These are phyloP conservation scores for Puffinus mauretanicus DNA, from an alignment of 2,113 vertebrate species.

Conservation along the genomic window DNA sequence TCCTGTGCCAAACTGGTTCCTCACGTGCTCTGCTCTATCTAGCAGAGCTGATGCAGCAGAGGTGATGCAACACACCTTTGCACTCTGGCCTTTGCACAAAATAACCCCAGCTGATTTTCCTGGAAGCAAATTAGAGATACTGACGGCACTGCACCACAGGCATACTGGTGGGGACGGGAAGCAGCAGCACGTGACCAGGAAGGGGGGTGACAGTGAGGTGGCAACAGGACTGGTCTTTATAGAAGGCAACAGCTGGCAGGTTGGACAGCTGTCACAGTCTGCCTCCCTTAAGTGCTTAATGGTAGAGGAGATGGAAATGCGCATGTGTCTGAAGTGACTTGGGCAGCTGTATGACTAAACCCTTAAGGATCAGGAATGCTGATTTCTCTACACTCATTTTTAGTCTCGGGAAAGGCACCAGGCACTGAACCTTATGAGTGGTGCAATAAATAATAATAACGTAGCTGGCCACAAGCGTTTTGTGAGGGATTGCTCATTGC, in stretches of 20 bases:
- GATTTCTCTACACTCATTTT: background rate
- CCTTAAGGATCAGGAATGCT: background rate
- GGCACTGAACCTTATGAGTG: background rate
- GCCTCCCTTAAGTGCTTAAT: background rate
- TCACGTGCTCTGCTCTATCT: background rate
- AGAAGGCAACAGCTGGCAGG: background rate
- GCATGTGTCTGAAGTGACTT: background rate
- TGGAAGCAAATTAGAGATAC: background rate
- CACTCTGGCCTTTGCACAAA: background rate
- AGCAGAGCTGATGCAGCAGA: background rate
- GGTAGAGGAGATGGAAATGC: background rate
- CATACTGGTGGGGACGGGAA: background rate
- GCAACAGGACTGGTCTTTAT: background rate
- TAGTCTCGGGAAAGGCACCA: background rate
- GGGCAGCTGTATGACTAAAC: background rate
- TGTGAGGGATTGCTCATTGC: background rate
- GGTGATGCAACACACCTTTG: background rate
- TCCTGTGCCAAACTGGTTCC: background rate
- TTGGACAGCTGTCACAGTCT: background rate
- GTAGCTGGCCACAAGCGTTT: background rate
- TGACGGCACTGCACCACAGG: background rate
- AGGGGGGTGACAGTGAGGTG: fast-evolving
- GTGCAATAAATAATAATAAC: background rate
- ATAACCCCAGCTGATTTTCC: background rate
- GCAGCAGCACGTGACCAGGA: background rate